phyloP scores from a whole-genome alignment of 1,140 invertebrate species.

The Dinothrombium tinctorium region DNA sequence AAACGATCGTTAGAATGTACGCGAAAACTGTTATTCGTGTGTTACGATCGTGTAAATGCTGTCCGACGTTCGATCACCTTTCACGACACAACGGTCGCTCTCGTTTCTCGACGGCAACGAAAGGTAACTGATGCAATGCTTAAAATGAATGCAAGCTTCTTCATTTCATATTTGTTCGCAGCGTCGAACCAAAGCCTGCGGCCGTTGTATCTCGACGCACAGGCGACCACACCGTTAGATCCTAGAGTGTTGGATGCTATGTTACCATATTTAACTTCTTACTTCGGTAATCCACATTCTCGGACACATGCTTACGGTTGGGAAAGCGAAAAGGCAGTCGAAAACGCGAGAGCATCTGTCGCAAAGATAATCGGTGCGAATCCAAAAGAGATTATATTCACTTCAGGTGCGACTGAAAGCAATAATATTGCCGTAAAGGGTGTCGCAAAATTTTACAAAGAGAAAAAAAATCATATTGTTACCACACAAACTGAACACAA shows the following conservation, averaged over 20 bases:
- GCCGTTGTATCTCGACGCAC: constrained; percentile 86
- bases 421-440: constrained; percentile 98
- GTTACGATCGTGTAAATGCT: no score
- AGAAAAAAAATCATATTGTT: constrained; percentile 73
- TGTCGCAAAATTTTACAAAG: constrained; percentile 59
- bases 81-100: no score
- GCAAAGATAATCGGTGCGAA: constrained; percentile 85
- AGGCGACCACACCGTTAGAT: constrained; percentile 92
- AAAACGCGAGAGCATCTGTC: constrained; percentile 68
- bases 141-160: no score
- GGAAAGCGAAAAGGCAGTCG: constrained; percentile 89
- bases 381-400: constrained; percentile 93
- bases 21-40: no score
- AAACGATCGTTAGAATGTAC: no score
- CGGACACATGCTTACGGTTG: constrained; percentile 96
- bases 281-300: constrained; percentile 95
- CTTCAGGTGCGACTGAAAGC: constrained; percentile 94
- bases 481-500: constrained; percentile 99
- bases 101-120: no score
- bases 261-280: constrained; percentile 69
- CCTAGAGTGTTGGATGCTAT: constrained; percentile 90
- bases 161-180: no score
- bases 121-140: no score
- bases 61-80: no score
- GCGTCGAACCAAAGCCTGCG: no score